phyloP scores from a whole-genome alignment of 2,888 invertebrate genomes.

The Lasioglossum leucozonium region DNA sequence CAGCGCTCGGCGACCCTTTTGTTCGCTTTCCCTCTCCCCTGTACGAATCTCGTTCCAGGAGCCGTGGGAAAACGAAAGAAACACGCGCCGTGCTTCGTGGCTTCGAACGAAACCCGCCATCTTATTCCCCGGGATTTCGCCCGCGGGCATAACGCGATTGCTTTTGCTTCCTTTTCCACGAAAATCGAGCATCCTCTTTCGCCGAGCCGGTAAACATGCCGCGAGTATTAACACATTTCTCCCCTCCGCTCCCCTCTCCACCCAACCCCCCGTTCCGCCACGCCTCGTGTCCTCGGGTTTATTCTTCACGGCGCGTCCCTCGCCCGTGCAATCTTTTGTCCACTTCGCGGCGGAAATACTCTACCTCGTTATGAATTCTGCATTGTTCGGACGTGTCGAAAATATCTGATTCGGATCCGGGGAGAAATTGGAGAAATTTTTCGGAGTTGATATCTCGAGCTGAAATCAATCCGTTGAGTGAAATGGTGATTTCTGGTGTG shows the following conservation, averaged over 20 bases:
- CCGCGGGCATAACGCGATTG: neutral
- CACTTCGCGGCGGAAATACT: neutral
- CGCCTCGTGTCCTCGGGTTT: neutral
- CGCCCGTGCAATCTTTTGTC: neutral
- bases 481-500: neutral
- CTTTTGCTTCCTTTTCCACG: slow-evolving; percentile 1
- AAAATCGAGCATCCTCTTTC: neutral
- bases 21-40: neutral
- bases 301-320: neutral
- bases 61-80: neutral
- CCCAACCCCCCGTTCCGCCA: too few species aligned
- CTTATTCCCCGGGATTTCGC: slow-evolving; percentile 2
- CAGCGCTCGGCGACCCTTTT: neutral
- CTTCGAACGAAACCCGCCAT: slow-evolving; percentile 5
- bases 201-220: neutral
- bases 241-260: too few species aligned
- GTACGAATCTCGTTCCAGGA: neutral
- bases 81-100: neutral
- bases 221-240: slow-evolving; percentile 24
- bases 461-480: too few species aligned
- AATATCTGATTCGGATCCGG: neutral
- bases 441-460: neutral
- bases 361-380: neutral
- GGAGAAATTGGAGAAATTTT: neutral
- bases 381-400: neutral